phyloP scores from a whole-genome alignment of 2,797 vertebrate genomes.

The Chrysocyon brachyurus region DNA sequence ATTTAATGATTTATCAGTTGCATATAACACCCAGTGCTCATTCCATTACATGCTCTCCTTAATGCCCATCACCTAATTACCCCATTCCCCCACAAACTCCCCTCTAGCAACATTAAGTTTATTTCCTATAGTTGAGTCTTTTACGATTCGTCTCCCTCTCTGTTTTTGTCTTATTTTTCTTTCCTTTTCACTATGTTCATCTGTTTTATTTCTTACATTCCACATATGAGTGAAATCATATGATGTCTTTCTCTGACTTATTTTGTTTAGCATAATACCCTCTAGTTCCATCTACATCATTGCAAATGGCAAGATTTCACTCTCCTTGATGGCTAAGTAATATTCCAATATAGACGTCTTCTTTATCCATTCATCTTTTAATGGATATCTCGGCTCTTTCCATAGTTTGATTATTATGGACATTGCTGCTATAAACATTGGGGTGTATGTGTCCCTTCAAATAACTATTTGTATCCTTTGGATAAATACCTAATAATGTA shows the following conservation, averaged over 20 bases:
- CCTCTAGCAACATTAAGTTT: neutral
- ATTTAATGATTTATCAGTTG: neutral
- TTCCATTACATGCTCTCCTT: neutral
- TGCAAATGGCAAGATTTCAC: neutral
- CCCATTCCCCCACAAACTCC: neutral
- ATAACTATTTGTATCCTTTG: neutral
- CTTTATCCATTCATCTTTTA: neutral
- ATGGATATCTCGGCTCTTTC: neutral
- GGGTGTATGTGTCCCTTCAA: neutral
- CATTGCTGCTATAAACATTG: neutral
- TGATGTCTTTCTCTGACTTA: too few relatives aligned
- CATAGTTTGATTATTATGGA: neutral
- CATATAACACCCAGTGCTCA: neutral
- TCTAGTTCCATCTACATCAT: neutral
- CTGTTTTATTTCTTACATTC: neutral
- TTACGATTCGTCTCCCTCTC: neutral
- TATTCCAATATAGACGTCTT: neutral
- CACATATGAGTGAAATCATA: neutral
- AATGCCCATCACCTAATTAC: neutral
- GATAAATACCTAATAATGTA: neutral
- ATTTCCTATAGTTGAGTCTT: neutral
- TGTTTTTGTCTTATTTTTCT: neutral
- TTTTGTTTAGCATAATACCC: neutral
- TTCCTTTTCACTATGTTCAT: neutral
- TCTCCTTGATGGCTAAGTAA: neutral